Percentiles rank a stretch among this genome's conserved stretches.
These are phyloP conservation scores for Micrastur ruficollis DNA, from an alignment of 2,797 vertebrate species.

Conservation along the genomic window DNA sequence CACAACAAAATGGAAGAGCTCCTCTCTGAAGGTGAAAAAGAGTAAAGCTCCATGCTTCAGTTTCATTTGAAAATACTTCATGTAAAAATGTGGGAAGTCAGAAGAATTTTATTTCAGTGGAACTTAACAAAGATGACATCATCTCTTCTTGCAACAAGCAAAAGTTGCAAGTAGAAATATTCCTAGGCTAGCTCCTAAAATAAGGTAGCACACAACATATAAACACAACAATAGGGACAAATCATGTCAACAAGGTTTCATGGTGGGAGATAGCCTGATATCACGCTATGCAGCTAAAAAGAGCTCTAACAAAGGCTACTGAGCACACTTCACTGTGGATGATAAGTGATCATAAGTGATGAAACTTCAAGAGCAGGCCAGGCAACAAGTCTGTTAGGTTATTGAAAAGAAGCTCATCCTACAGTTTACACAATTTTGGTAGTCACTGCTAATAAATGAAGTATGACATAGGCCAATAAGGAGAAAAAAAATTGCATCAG, in stretches of 20 bases:
- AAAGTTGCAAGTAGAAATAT: background rate
- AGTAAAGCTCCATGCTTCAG: background rate
- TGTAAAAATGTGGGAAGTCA: background rate
- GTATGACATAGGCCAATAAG: background rate
- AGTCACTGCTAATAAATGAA: background rate
- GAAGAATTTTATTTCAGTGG: background rate
- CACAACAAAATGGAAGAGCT: background rate
- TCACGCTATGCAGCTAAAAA: background rate
- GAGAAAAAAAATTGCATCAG: background rate
- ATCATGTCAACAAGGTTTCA: background rate
- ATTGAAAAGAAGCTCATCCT: background rate
- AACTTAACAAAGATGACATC: background rate
- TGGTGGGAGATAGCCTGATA: background rate
- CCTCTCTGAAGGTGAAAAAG: background rate
- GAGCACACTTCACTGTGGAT: background rate
- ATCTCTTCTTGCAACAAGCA: background rate
- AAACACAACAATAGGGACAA: background rate
- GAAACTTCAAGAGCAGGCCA: background rate
- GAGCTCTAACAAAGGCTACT: background rate
- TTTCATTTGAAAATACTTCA: background rate
- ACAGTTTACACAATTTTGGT: background rate
- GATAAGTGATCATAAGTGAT: background rate
- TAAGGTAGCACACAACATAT: background rate
- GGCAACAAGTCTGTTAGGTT: background rate
- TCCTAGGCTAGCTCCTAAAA: background rate